These are phyloP conservation scores for Melikaiella ostensackeni DNA, from an alignment of 2,888 invertebrate species.

Conservation along the genomic window DNA sequence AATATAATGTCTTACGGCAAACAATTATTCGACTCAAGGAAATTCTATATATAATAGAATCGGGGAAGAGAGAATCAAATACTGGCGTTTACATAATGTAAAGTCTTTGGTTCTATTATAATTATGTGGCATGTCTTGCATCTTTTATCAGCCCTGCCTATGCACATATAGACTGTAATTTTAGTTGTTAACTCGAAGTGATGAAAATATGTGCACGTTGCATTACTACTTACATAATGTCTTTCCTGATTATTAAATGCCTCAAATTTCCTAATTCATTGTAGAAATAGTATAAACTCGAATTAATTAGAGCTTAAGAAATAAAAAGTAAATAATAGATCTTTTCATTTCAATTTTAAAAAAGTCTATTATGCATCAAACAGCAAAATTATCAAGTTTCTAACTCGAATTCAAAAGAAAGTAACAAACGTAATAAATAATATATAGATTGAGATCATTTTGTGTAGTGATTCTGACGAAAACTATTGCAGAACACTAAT, in stretches of 20 bases:
- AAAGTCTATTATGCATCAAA: background rate
- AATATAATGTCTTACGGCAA: conserved; percentile 47
- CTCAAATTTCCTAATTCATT: background rate
- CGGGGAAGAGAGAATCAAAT: conserved; percentile 63
- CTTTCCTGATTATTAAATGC: conserved; percentile 28
- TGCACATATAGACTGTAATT: conserved; percentile 25
- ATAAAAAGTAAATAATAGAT: conserved; percentile 8
- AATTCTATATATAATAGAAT: conserved; percentile 41
- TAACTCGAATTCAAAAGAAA: background rate
- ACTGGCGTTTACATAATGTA: conserved; percentile 65
- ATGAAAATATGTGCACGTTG: conserved; percentile 14
- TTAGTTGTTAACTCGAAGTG: background rate
- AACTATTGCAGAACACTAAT: background rate
- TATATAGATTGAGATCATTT: conserved; percentile 25
- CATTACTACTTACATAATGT: background rate
- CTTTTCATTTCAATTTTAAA: background rate
- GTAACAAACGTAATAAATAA: conserved; percentile 15
- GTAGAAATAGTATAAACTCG: background rate
- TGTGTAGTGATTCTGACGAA: background rate
- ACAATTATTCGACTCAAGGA: conserved; percentile 46
- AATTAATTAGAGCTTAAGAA: background rate
- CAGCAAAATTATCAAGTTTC: background rate
- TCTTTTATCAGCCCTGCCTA: conserved; percentile 11
- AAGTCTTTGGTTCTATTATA: conserved; percentile 71
- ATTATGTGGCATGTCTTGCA: conserved; percentile 56